A percentile compares a stretch with the other conserved stretches of the same genome.
These are phyloP conservation scores for Petaurus breviceps DNA, from an alignment of 2,113 vertebrate genomes.

Conservation along the genomic window DNA sequence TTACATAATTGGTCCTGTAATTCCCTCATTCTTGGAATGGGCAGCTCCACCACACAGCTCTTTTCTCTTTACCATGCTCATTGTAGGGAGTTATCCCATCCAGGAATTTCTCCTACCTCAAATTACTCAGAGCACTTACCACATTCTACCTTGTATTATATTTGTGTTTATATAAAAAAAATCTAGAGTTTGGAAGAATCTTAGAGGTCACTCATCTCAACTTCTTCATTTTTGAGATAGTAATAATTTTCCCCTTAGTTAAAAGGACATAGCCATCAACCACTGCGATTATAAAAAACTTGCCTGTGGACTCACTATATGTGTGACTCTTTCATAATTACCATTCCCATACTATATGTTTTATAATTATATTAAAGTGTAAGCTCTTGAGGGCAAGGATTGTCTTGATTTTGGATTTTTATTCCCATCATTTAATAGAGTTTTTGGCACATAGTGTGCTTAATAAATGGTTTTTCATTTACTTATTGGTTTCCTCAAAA, in stretches of 20 bases:
- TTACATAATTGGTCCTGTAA: neutral
- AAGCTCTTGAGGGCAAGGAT: neutral
- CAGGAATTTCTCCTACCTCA: neutral
- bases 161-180: neutral
- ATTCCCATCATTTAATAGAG: neutral
- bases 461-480: neutral
- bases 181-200: neutral
- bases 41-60: neutral
- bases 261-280: neutral
- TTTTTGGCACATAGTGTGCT: neutral
- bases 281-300: neutral
- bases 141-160: neutral
- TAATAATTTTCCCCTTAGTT: neutral
- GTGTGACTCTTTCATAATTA: neutral
- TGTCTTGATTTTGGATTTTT: neutral
- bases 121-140: neutral
- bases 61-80: neutral
- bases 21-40: neutral
- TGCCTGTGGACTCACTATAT: neutral
- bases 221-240: neutral
- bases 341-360: neutral
- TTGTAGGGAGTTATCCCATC: neutral
- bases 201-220: neutral
- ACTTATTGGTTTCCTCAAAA: neutral
- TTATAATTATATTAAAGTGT: neutral